Evolutionary conservation across 2,113 vertebrate species (phyloP).

Genomic region (Microcebus ravelobensis): DNA sequence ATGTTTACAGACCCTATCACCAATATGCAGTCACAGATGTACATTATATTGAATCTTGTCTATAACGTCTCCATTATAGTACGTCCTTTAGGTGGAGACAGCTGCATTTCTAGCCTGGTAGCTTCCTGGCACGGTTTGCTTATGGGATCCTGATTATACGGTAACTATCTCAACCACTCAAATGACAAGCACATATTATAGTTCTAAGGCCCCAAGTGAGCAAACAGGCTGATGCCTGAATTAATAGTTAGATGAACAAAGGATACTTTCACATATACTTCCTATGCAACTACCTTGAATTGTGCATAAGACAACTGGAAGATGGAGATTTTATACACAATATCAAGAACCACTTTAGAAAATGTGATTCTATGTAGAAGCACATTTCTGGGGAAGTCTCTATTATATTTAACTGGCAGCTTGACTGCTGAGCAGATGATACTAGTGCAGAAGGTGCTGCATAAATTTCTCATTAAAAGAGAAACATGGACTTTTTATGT

Average conservation of each 20-base stretch:
- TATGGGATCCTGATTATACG: not conserved
- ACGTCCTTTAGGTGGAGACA: not conserved
- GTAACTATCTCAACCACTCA: not conserved
- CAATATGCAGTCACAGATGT: not conserved
- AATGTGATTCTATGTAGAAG: slow-evolving; percentile 35
- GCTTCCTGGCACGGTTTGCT: not conserved
- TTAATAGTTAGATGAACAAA: slow-evolving; percentile 40
- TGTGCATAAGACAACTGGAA: slow-evolving; percentile 24
- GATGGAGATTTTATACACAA: slow-evolving; percentile 24
- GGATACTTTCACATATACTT: not conserved
- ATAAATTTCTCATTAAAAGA: slow-evolving; percentile 70
- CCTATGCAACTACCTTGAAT: not conserved
- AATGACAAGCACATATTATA: not conserved
- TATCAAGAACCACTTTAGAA: slow-evolving; percentile 56
- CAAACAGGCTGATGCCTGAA: slow-evolving; percentile 2
- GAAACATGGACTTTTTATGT: slow-evolving; percentile 58
- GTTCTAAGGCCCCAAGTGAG: not conserved
- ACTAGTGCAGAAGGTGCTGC: slow-evolving; percentile 46
- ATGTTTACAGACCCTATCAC: not conserved
- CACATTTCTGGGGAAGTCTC: slow-evolving; percentile 35
- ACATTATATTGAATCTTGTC: not conserved
- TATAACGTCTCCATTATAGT: not conserved
- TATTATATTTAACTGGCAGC: slow-evolving; percentile 60
- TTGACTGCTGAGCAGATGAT: slow-evolving; percentile 48
- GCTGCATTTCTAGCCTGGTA: not conserved